These are phyloP conservation scores for Nineta flava DNA, from an alignment of 2,888 invertebrate genomes.

Conservation along the genomic window DNA sequence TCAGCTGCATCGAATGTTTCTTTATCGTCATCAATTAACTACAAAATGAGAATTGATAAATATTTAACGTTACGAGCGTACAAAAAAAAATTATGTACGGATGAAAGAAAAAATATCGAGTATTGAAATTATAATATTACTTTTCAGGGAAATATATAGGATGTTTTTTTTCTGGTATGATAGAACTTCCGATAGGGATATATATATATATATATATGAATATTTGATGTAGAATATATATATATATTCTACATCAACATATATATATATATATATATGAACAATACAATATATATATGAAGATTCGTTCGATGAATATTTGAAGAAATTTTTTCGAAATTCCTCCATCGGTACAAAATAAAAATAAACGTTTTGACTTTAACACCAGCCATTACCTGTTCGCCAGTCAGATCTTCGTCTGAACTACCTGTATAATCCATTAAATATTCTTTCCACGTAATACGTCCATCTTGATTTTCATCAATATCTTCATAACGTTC, in stretches of 20 bases:
- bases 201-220: too few species aligned
- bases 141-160: too few species aligned
- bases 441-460: slow-evolving; percentile 86
- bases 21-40: slow-evolving; percentile 65
- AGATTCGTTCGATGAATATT: too few species aligned
- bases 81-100: not conserved
- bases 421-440: slow-evolving; percentile 37
- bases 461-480: slow-evolving; percentile 58
- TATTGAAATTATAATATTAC: not conserved
- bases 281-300: not conserved
- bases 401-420: slow-evolving; percentile 5
- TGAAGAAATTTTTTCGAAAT: too few species aligned
- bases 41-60: slow-evolving; percentile 12
- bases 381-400: too few species aligned
- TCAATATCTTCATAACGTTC: slow-evolving; percentile 80
- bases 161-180: too few species aligned
- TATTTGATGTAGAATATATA: too few species aligned
- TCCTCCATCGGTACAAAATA: too few species aligned
- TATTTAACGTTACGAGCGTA: not conserved
- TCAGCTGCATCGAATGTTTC: slow-evolving; percentile 79
- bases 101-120: not conserved
- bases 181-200: too few species aligned
- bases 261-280: too few species aligned
- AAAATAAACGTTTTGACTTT: too few species aligned
- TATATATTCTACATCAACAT: too few species aligned